Conservation (phyloP, 2,113 vertebrate species). For the Indicator indicator region DNA sequence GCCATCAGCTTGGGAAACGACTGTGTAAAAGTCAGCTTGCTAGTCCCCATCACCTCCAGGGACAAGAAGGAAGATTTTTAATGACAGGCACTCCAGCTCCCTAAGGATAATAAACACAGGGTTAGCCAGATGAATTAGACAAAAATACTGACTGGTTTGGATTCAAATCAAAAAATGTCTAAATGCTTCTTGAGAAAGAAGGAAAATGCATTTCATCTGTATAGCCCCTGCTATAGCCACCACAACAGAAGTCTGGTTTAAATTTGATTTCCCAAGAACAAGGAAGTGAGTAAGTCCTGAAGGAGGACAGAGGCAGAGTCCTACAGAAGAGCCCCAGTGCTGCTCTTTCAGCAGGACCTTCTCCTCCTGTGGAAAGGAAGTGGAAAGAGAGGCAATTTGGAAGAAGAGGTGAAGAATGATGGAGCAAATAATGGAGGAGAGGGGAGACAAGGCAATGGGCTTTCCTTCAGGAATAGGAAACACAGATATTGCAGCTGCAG, state of each 20-base stretch:
- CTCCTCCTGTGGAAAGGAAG: background rate
- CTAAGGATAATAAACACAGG: slow-evolving; percentile 23
- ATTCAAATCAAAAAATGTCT: slow-evolving; percentile 23
- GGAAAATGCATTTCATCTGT: slow-evolving; percentile 6
- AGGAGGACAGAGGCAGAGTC: background rate
- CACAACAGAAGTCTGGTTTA: slow-evolving; percentile 26
- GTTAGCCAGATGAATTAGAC: slow-evolving; percentile 28
- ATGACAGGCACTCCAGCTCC: slow-evolving; percentile 20
- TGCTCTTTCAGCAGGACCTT: background rate
- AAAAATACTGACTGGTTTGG: slow-evolving; percentile 40
- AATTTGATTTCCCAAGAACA: slow-evolving; percentile 52
- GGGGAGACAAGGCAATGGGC: background rate
- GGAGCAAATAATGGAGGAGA: background rate
- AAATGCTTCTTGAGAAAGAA: background rate
- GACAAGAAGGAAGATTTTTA: slow-evolving; percentile 11
- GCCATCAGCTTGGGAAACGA: background rate
- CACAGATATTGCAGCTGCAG: background rate
- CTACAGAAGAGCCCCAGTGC: background rate
- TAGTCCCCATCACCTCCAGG: background rate
- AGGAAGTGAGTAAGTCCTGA: background rate
- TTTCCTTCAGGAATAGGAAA: background rate
- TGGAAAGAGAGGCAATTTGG: background rate
- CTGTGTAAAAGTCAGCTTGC: background rate
- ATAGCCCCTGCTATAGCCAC: background rate
- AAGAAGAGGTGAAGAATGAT: background rate